phyloP scores from a whole-genome alignment of 2,113 vertebrate genomes.

The Halcyon malimbica region DNA sequence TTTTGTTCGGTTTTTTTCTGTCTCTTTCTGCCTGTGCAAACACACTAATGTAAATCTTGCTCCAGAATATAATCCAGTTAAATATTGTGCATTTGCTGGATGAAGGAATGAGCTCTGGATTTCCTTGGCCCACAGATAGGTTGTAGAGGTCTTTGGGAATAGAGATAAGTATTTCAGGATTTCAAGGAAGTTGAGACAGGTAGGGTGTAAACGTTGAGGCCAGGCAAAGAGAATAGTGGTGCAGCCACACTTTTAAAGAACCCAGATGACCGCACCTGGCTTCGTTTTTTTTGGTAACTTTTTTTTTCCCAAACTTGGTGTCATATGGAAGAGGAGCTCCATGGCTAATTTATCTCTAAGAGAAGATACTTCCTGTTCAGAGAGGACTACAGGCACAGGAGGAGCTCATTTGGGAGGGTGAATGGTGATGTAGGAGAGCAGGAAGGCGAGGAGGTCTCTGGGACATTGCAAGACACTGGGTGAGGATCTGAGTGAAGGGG shows the following conservation, averaged over 20 bases:
- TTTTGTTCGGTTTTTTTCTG: not conserved
- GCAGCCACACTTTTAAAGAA: not conserved
- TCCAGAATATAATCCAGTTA: not conserved
- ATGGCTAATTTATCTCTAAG: not conserved
- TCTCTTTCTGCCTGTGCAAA: not conserved
- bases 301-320: not conserved
- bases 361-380: not conserved
- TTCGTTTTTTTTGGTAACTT: not conserved
- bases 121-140: not conserved
- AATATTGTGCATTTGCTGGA: not conserved
- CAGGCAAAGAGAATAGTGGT: not conserved
- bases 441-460: not conserved
- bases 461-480: not conserved
- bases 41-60: not conserved
- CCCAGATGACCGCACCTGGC: not conserved
- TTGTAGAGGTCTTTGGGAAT: not conserved
- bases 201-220: not conserved
- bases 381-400: not conserved
- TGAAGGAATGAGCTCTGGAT: not conserved
- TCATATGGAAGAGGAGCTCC: not conserved
- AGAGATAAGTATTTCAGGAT: accelerated
- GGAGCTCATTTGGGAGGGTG: not conserved
- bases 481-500: not conserved
- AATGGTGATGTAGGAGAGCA: not conserved
- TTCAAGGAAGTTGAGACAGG: not conserved